Base-by-base conservation (phyloP, 2,888 invertebrate genomes). In the Trissoscelio sp. region DNA sequence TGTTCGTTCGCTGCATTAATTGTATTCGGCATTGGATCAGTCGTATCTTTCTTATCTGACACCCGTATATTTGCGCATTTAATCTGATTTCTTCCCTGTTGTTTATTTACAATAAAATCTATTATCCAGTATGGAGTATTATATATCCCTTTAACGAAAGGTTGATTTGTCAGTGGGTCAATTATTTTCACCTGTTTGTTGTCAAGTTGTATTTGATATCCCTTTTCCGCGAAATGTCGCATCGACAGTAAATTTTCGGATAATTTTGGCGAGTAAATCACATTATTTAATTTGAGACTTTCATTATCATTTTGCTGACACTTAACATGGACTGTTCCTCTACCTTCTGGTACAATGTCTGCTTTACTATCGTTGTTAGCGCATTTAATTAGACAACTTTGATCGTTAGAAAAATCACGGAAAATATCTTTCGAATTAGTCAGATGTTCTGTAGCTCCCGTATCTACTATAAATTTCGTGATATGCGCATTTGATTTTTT, bases 101-200 rank as follows among this genome's bases (percentile, higher is more conserved):
- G 1, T 5, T 9, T 34, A 9, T 3, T 3, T 11, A 34, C 34
- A 34, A 12, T 16, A 31, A 46, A 46, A 12, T 46, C 22, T 9
- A 46, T 46, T 46, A 7, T 11, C 46, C 46, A 46, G n/a, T 46
- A 77, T 34, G 82, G 66, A 4, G 77, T 69, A 51, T 73, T 12
- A 28, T 51, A 28, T 7, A 46, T 20, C 9, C 46, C 46, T 20
- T 2, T 20, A 20, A 11, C 20, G 9, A 46, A 20, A 20, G 20
- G 4, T 9, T 18, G 2, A 20, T 46, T 46, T 4, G 16, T 44
- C 3, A 5, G 3, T 4, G 58, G 20, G 39, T 58, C 39, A 11
- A 34, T n/a, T 3, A 58, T 58, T 7, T 37, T 18, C 1, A 39
- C 20, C 1, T 20, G 3, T 67, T 34, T 7, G n/a, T 67, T 22